These are phyloP conservation scores for Lepilemur septentrionalis DNA, from an alignment of 2,797 vertebrate genomes.

Conservation along the genomic window DNA sequence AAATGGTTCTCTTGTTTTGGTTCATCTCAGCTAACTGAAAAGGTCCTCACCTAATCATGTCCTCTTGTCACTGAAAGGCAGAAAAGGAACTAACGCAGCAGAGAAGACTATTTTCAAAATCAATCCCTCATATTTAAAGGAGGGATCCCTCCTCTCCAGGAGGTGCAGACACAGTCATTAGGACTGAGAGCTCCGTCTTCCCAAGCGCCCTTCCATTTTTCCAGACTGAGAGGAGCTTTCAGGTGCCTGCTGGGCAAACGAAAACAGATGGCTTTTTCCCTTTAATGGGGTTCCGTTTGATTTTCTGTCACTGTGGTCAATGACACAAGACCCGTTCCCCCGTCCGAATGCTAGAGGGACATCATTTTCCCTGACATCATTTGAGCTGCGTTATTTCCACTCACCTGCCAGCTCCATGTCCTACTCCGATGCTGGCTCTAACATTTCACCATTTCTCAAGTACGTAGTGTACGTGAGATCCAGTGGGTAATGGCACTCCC, in stretches of 20 bases:
- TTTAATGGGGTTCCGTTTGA: conserved; percentile 80
- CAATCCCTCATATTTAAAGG: conserved; percentile 76
- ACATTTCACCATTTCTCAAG: neutral
- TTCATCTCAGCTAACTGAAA: conserved; percentile 68
- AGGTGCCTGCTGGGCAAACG: conserved; percentile 73
- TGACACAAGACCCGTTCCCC: conserved; percentile 76
- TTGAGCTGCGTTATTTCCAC: conserved; percentile 55
- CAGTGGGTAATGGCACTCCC: neutral
- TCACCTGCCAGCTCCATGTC: conserved; percentile 50
- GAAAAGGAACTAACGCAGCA: conserved; percentile 58
- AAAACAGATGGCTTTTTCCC: conserved; percentile 75
- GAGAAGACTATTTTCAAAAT: conserved; percentile 74
- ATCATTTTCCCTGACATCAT: conserved; percentile 71
- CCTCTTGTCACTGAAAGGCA: conserved; percentile 68
- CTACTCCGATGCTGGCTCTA: conserved; percentile 12
- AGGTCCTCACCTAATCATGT: conserved; percentile 72
- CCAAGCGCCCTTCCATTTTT: conserved; percentile 70
- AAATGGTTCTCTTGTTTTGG: conserved; percentile 68
- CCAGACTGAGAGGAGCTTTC: conserved; percentile 67
- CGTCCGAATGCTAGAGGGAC: conserved; percentile 61
- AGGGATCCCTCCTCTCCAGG: conserved; percentile 56
- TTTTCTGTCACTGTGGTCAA: conserved; percentile 80
- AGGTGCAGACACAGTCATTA: conserved; percentile 65
- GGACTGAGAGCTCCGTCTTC: conserved; percentile 66
- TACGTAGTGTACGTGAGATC: neutral